These are phyloP conservation scores for Myiothlypis coronata DNA, from an alignment of 2,797 vertebrate genomes.

Conservation along the genomic window DNA sequence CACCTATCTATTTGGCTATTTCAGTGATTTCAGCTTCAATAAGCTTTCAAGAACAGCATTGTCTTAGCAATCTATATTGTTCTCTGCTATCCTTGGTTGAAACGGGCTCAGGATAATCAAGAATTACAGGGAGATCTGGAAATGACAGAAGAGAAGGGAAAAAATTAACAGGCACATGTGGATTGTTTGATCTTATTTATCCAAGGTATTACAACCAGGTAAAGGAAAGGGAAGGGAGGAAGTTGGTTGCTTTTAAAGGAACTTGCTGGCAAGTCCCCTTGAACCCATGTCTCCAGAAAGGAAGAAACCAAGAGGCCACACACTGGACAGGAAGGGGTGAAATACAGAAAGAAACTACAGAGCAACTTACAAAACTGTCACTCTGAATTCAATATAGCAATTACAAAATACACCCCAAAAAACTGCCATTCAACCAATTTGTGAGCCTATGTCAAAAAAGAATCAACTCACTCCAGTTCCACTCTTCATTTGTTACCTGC, in stretches of 20 bases:
- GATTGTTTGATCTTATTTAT: not conserved
- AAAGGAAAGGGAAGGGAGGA: not conserved
- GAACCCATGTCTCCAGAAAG: not conserved
- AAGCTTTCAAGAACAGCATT: not conserved
- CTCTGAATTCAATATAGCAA: not conserved
- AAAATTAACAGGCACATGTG: accelerated
- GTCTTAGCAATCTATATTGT: not conserved
- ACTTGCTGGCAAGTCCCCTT: not conserved
- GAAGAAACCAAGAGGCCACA: not conserved
- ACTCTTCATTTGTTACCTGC: not conserved
- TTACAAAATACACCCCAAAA: not conserved
- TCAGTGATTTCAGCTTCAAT: not conserved
- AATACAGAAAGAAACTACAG: not conserved
- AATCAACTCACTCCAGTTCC: not conserved
- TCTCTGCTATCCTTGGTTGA: not conserved
- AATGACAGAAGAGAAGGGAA: not conserved
- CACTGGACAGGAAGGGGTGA: not conserved
- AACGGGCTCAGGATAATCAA: not conserved
- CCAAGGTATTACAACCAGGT: not conserved
- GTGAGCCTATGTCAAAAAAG: not conserved
- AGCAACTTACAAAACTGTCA: not conserved
- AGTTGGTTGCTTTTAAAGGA: not conserved
- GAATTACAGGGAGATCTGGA: not conserved
- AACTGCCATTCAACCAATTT: not conserved
- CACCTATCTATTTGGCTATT: not conserved